A percentile compares a stretch with the other conserved stretches of the same genome.
These are phyloP conservation scores for Parus major DNA, from an alignment of 2,113 vertebrate species.

Conservation along the genomic window DNA sequence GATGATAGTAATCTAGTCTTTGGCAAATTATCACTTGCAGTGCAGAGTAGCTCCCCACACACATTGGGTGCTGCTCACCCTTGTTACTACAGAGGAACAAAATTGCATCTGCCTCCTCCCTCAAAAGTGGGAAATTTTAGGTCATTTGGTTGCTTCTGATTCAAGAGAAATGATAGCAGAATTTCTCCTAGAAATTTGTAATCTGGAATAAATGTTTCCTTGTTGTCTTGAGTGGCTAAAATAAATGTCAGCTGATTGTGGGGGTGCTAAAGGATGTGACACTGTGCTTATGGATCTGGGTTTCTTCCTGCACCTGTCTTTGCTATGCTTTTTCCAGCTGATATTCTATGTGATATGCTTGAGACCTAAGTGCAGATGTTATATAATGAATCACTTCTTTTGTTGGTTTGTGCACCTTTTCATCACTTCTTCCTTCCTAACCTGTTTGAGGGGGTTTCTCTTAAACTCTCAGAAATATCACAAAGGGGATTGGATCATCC, in stretches of 20 bases:
- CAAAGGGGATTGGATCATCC: background rate
- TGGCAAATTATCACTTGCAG: background rate
- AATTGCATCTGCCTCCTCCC: background rate
- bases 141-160: background rate
- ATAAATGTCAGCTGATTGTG: background rate
- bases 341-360: background rate
- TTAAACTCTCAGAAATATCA: background rate
- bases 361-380: background rate
- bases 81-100: background rate
- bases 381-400: background rate
- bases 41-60: background rate
- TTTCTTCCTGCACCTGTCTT: background rate
- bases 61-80: background rate
- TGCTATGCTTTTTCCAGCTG: background rate
- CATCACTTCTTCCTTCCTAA: background rate
- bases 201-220: background rate
- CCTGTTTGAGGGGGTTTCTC: background rate
- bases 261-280: background rate
- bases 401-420: background rate
- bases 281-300: background rate
- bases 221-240: background rate
- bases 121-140: background rate
- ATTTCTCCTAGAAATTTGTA: background rate
- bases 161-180: background rate
- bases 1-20: background rate